Evolutionary conservation across 2,797 vertebrate species (phyloP), one percentile per base, ranked within the genome.

Genomic region (Artibeus jamaicensis): DNA sequence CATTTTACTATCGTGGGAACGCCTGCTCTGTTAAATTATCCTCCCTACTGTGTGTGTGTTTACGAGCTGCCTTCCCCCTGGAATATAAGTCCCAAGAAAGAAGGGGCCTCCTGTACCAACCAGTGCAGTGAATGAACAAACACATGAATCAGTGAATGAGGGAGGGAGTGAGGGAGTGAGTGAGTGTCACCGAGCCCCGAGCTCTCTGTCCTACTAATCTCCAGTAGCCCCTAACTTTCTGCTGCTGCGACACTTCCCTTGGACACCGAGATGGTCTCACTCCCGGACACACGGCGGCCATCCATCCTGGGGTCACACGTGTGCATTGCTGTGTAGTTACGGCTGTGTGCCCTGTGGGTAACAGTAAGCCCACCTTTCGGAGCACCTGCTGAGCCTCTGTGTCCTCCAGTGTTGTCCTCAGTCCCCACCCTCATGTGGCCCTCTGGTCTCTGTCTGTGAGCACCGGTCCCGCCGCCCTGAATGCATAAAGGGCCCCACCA

Each of bases 1-100:
- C 6, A 0, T 9, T 57, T 21, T 18, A 5, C 3, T 12, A 3
- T n/a, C 15, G 0, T 21, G n/a, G 7, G 44, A 3, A 19, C 9
- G 0, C 37, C 22, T 29, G 37, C 29, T 62, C 19, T 32, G 37
- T 46, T 46, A 21, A 42, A 9, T 21, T 6, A 1, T 16, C 14
- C 53, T 34, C 0, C 53, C 32, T n/a, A 26, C 11, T 1, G 7
- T 26, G 1, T 4, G 1, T 4, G 19, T 39, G 32, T 16, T 14
- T 50, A 18, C 37, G n/a, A 18, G 15, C 62, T 50, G 71, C 26
- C 34, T 4, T 50, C 34, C 77, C 44, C 5, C 2, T 46, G 2
- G 24, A n/a, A 53, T 50, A 9, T 16, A n/a, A 18, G 6, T n/a
- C 24, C 44, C 12, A 29, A 11, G 59, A 29, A 70, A 76, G 59